Conservation (phyloP, 2,888 invertebrate genomes). For the Chelonus formosanus region DNA sequence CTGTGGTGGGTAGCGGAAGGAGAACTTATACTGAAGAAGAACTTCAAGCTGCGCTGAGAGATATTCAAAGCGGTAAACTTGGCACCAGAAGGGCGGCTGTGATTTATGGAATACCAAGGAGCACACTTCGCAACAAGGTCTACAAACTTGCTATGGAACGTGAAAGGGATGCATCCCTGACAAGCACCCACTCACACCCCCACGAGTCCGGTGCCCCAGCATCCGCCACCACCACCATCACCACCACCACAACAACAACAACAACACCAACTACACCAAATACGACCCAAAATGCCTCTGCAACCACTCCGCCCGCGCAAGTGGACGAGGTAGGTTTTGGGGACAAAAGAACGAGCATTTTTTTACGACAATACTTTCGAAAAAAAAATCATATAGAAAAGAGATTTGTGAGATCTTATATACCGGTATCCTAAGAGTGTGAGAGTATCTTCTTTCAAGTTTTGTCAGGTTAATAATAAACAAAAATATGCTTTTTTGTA, state of each 20-base stretch:
- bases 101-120: conserved; percentile 95
- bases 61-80: conserved; percentile 91
- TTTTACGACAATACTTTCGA: neutral
- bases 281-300: conserved; percentile 61
- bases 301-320: conserved; percentile 60
- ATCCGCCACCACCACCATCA: conserved; percentile 52
- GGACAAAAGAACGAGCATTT: conserved; percentile 42
- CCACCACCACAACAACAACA: conserved; percentile 49
- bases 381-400: too few species aligned
- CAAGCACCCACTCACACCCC: conserved; percentile 62
- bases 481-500: too few species aligned
- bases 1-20: conserved; percentile 77
- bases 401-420: too few species aligned
- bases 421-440: too few species aligned
- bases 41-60: conserved; percentile 90
- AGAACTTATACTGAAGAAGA: conserved; percentile 96
- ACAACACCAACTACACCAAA: conserved; percentile 58
- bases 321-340: conserved; percentile 64
- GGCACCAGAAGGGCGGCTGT: conserved; percentile 94
- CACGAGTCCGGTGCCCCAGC: conserved; percentile 56
- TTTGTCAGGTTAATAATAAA: too few species aligned
- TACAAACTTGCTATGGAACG: conserved; percentile 82
- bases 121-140: conserved; percentile 95
- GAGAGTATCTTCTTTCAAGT: too few species aligned
- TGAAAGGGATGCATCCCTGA: conserved; percentile 73